Evolutionary conservation across 2,113 vertebrate species (phyloP), one percentile per base, ranked within the genome.

Genomic region (Tragulus kanchil): DNA sequence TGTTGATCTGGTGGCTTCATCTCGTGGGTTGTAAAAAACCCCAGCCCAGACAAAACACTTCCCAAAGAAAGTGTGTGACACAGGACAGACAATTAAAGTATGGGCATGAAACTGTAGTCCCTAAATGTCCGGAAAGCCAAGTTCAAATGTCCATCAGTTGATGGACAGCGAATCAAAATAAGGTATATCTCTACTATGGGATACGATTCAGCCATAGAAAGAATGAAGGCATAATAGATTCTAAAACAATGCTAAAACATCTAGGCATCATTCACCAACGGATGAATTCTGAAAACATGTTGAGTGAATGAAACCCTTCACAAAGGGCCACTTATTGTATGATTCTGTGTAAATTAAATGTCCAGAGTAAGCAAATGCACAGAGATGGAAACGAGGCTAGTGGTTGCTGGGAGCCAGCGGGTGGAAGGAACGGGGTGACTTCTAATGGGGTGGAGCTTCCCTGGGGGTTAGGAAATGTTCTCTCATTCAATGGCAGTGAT

Each of bases 11-110:
- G 89, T 96, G 98, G 97, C 94, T 97, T 98, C 97, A 96, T 97
- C 97, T 98, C 98, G 97, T 95, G 96, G 95, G 94, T 97, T 97
- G 89, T 97, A 93, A 95, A 95, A 97, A 97, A 97, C 94, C 95
- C 96, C 83, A 98, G 97, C 98, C 96, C 71, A 89, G 98, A 93
- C 90, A 71, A 94, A 96, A n/a, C n/a, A n/a, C 85, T 48, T 95
- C 97, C 97, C 95, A 42, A 95, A 95, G 97, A 96, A 98, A 97
- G 91, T 90, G 95, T 95, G 98, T 97, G 97, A 97, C 83, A 87
- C 95, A 79, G 61, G 97, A 87, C 97, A 93, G 97, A 97, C 97
- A 97, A 94, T 96, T 85, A 45, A 56, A 96, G 52, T 65, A 19
- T 9, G 65, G 19, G 21, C 31, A 1, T 15, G 25, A n/a, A n/a